A percentile compares a stretch with the other conserved stretches of the same genome.
Evolutionary conservation across 2,888 invertebrate species (phyloP).

Genomic region (Nemurella pictetii): DNA sequence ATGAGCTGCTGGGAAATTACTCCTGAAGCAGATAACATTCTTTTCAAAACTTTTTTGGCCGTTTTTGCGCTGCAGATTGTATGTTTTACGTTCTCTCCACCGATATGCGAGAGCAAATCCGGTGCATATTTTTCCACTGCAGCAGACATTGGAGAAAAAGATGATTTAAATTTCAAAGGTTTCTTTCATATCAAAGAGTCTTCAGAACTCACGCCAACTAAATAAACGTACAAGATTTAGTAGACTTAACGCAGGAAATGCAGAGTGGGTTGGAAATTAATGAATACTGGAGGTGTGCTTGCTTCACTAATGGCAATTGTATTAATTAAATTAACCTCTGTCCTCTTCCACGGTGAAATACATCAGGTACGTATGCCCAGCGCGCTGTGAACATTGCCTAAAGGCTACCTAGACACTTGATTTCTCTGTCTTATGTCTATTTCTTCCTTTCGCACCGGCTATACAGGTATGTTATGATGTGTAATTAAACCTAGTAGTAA

Average conservation of each 20-base stretch:
- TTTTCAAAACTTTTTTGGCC: neutral
- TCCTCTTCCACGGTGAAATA: neutral
- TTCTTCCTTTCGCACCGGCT: neutral
- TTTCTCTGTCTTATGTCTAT: neutral
- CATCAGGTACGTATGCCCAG: neutral
- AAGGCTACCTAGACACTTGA: too few species aligned
- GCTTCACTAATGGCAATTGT: neutral
- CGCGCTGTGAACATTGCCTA: neutral
- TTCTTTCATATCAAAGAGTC: neutral
- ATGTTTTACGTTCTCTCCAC: neutral
- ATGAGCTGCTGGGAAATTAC: neutral
- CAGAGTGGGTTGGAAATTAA: neutral
- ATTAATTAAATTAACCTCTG: neutral
- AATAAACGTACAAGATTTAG: neutral
- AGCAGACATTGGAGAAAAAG: neutral
- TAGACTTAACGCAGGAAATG: neutral
- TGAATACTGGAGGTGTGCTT: neutral
- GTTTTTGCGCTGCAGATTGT: neutral
- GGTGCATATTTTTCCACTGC: neutral
- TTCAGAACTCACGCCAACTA: neutral
- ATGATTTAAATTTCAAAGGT: neutral
- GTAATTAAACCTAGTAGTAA: neutral
- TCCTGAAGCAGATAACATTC: neutral
- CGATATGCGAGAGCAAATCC: neutral
- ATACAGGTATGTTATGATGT: neutral